phyloP scores from a whole-genome alignment of 2,888 invertebrate genomes.

The Apotomis turbidana region DNA sequence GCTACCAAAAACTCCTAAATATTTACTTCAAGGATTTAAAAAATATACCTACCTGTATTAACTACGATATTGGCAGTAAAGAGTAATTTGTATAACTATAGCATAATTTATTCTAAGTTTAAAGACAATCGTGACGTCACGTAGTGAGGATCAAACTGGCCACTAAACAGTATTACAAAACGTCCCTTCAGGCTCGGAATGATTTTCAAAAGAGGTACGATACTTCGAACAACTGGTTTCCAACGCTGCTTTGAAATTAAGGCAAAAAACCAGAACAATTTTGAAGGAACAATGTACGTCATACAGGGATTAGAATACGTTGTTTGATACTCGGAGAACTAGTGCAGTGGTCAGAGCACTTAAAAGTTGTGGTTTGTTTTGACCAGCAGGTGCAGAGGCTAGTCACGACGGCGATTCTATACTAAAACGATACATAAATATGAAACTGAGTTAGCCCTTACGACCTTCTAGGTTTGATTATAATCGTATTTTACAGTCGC shows the following conservation, averaged over 20 bases:
- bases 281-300: neutral
- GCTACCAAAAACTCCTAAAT: no score
- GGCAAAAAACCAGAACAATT: neutral
- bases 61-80: no score
- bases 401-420: conserved; percentile 57
- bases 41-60: no score
- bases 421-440: neutral
- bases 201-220: neutral
- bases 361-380: conserved; percentile 54
- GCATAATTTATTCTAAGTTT: conserved; percentile 20
- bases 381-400: conserved; percentile 59
- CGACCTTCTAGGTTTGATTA: neutral
- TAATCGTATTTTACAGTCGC: conserved; percentile 22
- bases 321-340: conserved; percentile 2
- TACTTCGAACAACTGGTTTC: neutral
- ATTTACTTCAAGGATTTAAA: neutral
- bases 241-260: conserved; percentile 1
- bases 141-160: conserved; percentile 58
- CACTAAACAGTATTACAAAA: conserved; percentile 61
- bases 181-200: conserved; percentile 60
- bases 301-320: neutral
- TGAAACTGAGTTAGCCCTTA: neutral
- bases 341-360: conserved; percentile 30
- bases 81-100: neutral
- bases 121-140: conserved; percentile 67